Evolutionary conservation across 2,113 vertebrate genomes (phyloP).

Genomic region (Vanacampus margaritifer): DNA sequence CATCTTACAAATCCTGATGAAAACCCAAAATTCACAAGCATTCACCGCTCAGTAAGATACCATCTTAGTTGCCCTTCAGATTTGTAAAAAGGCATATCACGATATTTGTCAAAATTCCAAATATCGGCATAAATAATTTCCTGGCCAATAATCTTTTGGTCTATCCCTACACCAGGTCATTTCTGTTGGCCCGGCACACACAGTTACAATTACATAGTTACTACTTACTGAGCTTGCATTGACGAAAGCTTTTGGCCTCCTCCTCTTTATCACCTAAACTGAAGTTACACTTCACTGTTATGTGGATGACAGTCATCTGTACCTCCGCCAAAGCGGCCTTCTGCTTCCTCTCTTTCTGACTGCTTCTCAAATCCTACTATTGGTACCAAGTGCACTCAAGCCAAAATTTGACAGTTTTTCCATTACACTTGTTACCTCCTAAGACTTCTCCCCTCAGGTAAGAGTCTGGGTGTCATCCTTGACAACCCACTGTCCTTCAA

Average conservation of each 20-base stretch:
- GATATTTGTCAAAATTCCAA: too few relatives aligned
- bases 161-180: too few relatives aligned
- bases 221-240: neutral
- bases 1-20: too few relatives aligned
- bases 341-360: neutral
- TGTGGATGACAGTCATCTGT: neutral
- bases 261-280: neutral
- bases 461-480: neutral
- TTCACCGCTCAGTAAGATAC: too few relatives aligned
- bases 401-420: neutral
- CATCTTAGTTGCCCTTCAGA: too few relatives aligned
- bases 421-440: neutral
- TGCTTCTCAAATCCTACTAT: neutral
- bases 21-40: too few relatives aligned
- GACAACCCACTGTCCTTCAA: neutral
- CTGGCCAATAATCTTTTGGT: too few relatives aligned
- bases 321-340: too few relatives aligned
- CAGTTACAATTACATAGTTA: too few relatives aligned
- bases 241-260: neutral
- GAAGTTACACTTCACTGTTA: neutral
- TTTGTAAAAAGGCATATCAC: too few relatives aligned
- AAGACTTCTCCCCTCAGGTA: neutral
- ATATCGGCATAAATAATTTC: too few relatives aligned
- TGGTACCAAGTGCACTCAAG: neutral
- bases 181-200: neutral